Evolutionary conservation across 2,113 vertebrate genomes (phyloP).

Genomic region (Sporophila hypoxantha): DNA sequence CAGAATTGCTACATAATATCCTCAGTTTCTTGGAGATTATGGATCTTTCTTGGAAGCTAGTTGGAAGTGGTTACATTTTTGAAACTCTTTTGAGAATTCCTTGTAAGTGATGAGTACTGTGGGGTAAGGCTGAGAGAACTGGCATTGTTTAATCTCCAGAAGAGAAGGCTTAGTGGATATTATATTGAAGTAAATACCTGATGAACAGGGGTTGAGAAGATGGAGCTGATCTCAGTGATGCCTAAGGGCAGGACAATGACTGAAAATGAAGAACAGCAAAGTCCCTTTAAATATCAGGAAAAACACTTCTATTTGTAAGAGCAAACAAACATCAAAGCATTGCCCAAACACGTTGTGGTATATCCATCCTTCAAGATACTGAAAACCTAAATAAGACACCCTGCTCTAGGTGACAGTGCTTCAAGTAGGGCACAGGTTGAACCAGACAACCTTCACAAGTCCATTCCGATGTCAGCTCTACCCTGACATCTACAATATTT

Average conservation of each 20-base stretch:
- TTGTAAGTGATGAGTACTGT: background rate
- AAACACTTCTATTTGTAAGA: background rate
- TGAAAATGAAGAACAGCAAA: background rate
- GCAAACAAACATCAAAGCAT: background rate
- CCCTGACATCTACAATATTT: background rate
- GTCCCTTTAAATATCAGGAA: background rate
- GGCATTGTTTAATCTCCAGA: background rate
- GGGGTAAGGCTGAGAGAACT: background rate
- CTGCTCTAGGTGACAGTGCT: fast-evolving
- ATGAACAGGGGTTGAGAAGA: background rate
- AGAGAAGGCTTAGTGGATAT: background rate
- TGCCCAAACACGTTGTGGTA: background rate
- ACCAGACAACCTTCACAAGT: background rate
- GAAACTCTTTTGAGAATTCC: background rate
- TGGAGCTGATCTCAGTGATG: background rate
- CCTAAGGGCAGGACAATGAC: background rate
- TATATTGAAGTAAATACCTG: background rate
- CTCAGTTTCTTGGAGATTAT: background rate
- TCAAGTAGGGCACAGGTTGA: background rate
- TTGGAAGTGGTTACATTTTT: background rate
- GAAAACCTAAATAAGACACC: background rate
- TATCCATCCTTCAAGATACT: background rate
- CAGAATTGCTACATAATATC: background rate
- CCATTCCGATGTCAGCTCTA: background rate
- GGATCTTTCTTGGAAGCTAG: background rate